A percentile compares a stretch with the other conserved stretches of the same genome.
Conservation (phyloP, 2,888 invertebrate genomes). For the Bombylius discolor region DNA sequence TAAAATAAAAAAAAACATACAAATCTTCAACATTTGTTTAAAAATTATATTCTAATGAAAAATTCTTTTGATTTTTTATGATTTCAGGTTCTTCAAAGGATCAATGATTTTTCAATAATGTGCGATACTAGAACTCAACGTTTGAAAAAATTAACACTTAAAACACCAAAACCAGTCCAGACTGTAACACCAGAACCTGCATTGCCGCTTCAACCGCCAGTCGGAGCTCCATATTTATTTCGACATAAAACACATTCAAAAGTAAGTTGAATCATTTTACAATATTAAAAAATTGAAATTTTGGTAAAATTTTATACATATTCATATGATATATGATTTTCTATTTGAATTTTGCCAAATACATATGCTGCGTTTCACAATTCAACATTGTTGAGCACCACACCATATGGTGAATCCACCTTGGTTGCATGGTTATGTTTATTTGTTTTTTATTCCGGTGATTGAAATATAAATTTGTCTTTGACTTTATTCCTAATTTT, state of each 20-base stretch:
- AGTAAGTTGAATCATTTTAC: constrained; percentile 23
- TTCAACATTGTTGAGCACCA: no score
- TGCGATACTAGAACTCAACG: constrained; percentile 70
- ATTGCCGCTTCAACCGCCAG: constrained; percentile 44
- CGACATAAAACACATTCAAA: constrained; percentile 26
- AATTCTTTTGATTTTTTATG: not conserved
- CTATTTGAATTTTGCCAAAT: not conserved
- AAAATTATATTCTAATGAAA: not conserved
- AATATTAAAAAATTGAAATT: not conserved
- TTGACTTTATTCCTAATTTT: no score
- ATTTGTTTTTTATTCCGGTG: no score
- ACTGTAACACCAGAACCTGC: constrained; percentile 64
- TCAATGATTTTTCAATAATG: constrained; percentile 89
- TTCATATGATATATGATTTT: not conserved
- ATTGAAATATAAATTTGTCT: no score
- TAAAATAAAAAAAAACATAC: no score
- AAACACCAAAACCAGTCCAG: constrained; percentile 65
- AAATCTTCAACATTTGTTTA: no score
- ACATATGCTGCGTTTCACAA: no score
- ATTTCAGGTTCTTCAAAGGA: constrained; percentile 71
- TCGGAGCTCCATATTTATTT: constrained; percentile 40
- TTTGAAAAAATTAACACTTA: constrained; percentile 55
- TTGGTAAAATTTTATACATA: not conserved
- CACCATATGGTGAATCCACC: no score
- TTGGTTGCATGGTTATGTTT: no score